Conservation (phyloP, 2,113 vertebrate genomes). For the Bolborhynchus lineola region DNA sequence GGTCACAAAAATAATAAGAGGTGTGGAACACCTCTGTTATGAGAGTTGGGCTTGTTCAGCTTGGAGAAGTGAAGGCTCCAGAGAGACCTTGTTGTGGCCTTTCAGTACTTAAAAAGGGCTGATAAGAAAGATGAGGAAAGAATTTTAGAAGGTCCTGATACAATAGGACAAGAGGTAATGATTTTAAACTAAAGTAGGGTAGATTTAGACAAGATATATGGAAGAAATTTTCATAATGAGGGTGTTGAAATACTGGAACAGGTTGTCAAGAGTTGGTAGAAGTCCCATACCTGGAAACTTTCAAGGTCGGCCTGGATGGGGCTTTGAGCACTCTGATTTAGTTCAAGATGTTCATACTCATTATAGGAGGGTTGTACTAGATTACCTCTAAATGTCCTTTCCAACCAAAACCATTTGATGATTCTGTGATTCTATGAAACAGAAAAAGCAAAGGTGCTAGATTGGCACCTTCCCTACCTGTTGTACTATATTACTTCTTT, state of each 20-base stretch:
- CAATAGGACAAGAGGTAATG: background rate
- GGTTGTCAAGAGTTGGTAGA: background rate
- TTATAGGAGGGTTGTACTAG: accelerated
- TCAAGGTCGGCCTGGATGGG: background rate
- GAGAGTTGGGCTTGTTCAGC: background rate
- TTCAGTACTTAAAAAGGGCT: background rate
- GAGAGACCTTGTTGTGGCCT: background rate
- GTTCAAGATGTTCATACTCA: background rate
- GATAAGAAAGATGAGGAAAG: background rate
- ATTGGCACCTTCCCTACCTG: background rate
- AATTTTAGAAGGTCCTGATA: background rate
- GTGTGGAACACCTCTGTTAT: background rate
- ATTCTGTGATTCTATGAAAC: background rate
- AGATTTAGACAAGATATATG: background rate
- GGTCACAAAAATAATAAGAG: background rate
- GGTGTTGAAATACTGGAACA: background rate
- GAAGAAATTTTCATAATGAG: background rate
- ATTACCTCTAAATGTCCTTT: background rate
- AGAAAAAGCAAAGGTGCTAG: background rate
- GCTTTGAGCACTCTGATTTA: background rate
- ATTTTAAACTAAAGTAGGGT: background rate
- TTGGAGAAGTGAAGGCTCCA: background rate
- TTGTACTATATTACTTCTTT: background rate
- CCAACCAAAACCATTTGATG: background rate
- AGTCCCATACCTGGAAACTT: background rate